A percentile compares a stretch with the other conserved stretches of the same genome.
These are phyloP conservation scores for Epirrhoe alternata DNA, from an alignment of 2,888 invertebrate species.

Conservation along the genomic window DNA sequence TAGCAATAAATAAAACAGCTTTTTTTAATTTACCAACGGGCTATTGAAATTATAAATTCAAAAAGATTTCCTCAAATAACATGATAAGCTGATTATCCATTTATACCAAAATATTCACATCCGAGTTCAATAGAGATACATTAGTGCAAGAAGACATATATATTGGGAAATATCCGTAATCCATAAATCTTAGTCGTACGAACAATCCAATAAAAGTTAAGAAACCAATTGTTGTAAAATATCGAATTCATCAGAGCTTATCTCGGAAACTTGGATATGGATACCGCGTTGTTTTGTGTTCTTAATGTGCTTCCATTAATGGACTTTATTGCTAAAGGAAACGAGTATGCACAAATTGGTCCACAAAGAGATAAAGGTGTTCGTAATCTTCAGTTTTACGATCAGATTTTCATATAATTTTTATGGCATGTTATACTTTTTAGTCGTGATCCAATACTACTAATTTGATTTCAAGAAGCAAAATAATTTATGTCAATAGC, in stretches of 20 bases:
- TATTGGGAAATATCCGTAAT: slow-evolving; percentile 32
- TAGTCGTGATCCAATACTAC: no score
- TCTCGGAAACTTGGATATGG: slow-evolving; percentile 64
- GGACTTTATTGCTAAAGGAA: slow-evolving; percentile 67
- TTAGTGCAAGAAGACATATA: slow-evolving; percentile 2
- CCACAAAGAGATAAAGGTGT: slow-evolving; percentile 65
- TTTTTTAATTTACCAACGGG: slow-evolving; percentile 25
- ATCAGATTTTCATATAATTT: slow-evolving; percentile 30
- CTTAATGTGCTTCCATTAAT: slow-evolving; percentile 75
- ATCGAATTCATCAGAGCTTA: slow-evolving; percentile 58
- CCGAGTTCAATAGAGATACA: not conserved
- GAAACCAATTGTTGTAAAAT: slow-evolving; percentile 60
- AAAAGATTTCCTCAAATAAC: slow-evolving; percentile 3
- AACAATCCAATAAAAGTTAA: slow-evolving; percentile 54
- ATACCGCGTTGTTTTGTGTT: slow-evolving; percentile 59
- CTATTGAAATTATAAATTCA: not conserved
- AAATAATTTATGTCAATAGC: no score
- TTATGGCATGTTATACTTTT: slow-evolving; percentile 6
- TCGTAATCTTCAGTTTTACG: slow-evolving; percentile 64
- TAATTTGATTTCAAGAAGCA: no score
- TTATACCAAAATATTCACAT: not conserved
- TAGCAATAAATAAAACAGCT: slow-evolving; percentile 29
- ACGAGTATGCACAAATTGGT: slow-evolving; percentile 74
- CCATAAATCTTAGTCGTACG: slow-evolving; percentile 43
- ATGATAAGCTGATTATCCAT: not conserved